Conservation (phyloP, 2,888 invertebrate genomes). For the Blastobasis adustella region DNA sequence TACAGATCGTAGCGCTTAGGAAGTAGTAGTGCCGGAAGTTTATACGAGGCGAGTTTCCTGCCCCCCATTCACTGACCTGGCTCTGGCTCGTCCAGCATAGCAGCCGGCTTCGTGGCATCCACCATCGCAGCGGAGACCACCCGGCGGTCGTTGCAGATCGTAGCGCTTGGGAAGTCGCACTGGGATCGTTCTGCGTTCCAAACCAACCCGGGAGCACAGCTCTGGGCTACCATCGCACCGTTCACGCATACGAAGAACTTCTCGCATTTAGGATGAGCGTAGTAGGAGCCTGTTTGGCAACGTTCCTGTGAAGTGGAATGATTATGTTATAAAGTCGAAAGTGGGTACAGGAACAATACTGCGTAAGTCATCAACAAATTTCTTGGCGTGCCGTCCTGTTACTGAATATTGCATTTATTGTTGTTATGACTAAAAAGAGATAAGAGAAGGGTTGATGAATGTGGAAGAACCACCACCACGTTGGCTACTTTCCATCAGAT, state of each 20-base stretch:
- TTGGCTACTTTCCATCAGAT: too few relatives aligned
- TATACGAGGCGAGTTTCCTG: too few relatives aligned
- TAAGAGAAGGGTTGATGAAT: too few relatives aligned
- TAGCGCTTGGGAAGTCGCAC: constrained; percentile 84
- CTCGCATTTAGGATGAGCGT: constrained; percentile 82
- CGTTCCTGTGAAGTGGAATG: constrained; percentile 24
- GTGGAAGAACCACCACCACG: too few relatives aligned
- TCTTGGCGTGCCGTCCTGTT: too few relatives aligned
- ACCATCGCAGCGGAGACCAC: constrained; percentile 35
- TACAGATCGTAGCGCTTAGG: too few relatives aligned
- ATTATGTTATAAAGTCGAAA: too few relatives aligned
- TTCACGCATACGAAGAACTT: constrained; percentile 87
- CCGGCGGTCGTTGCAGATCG: constrained; percentile 72
- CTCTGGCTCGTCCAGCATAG: constrained; percentile 18
- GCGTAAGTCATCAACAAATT: too few relatives aligned
- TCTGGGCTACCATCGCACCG: constrained; percentile 78
- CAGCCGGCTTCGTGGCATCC: constrained; percentile 32
- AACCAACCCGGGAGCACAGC: constrained; percentile 84
- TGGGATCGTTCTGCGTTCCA: constrained; percentile 80
- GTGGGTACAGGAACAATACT: too few relatives aligned
- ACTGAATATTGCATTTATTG: too few relatives aligned
- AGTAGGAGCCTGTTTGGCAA: constrained; percentile 84
- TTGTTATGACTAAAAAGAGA: too few relatives aligned
- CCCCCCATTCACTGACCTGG: constrained; percentile 28
- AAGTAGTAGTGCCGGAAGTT: too few relatives aligned